Conservation (phyloP, 2,888 invertebrate species). For the Pantelozetes paolii region DNA sequence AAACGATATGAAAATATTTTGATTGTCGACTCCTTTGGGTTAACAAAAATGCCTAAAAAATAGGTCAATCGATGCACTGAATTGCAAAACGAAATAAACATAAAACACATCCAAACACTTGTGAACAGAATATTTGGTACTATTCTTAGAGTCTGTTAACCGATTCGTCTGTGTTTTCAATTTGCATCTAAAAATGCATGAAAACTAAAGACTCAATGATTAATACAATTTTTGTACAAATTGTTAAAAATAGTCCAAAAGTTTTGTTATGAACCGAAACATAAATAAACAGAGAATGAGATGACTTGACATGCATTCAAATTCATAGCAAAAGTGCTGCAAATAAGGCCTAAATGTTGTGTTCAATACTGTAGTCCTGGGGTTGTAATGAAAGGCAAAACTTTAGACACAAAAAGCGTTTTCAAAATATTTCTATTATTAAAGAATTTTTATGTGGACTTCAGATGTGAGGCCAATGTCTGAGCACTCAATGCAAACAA, state of each 20-base stretch:
- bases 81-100: too few relatives aligned
- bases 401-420: too few relatives aligned
- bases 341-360: neutral
- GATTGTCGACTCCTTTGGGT: neutral
- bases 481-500: too few relatives aligned
- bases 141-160: constrained; percentile 10
- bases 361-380: neutral
- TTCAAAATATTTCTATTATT: neutral
- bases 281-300: constrained; percentile 26
- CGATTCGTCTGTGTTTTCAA: neutral
- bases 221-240: constrained; percentile 2
- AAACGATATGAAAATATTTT: neutral
- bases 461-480: neutral
- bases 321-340: neutral
- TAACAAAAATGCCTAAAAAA: neutral
- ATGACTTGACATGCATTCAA: constrained; percentile 12
- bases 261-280: neutral
- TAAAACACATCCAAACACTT: neutral
- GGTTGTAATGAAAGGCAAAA: neutral
- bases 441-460: too few relatives aligned
- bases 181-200: neutral
- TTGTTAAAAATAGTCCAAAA: constrained; percentile 8
- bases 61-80: constrained; percentile 18
- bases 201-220: too few relatives aligned
- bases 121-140: neutral